Conservation (phyloP, 2,113 vertebrate species). For the Jacana jacana region DNA sequence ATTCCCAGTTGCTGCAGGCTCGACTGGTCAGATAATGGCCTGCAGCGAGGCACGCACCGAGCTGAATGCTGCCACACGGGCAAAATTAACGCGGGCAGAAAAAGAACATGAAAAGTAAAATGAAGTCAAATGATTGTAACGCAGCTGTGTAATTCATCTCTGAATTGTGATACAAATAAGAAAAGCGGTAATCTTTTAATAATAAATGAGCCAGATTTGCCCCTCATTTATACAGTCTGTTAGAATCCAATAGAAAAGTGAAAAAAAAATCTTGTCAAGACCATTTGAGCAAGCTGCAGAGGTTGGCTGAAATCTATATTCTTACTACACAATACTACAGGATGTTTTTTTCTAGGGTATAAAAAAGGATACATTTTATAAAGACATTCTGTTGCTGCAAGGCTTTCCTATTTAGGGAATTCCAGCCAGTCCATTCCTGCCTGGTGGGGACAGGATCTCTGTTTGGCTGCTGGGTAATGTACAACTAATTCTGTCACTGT, state of each 20-base stretch:
- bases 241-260: neutral
- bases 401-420: neutral
- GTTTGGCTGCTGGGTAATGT: neutral
- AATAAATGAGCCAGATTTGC: slow-evolving; percentile 23
- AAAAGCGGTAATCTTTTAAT: neutral
- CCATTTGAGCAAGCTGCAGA: neutral
- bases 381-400: neutral
- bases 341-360: neutral
- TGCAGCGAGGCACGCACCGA: neutral
- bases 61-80: neutral
- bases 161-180: slow-evolving; percentile 9
- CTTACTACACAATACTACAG: neutral
- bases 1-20: slow-evolving; percentile 15
- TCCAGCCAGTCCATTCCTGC: neutral
- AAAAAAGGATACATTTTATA: neutral
- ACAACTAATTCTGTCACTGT: neutral
- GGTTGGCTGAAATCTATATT: neutral
- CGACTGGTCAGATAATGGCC: slow-evolving; percentile 5
- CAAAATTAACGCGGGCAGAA: slow-evolving; percentile 7
- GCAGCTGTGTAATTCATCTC: neutral
- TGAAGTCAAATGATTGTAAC: neutral
- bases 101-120: slow-evolving; percentile 29
- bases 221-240: neutral
- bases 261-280: neutral
- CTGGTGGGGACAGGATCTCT: neutral